Percentiles rank a stretch among this genome's conserved stretches.
phyloP scores from a whole-genome alignment of 2,888 invertebrate genomes.

The Microctonus aethiopoides region DNA sequence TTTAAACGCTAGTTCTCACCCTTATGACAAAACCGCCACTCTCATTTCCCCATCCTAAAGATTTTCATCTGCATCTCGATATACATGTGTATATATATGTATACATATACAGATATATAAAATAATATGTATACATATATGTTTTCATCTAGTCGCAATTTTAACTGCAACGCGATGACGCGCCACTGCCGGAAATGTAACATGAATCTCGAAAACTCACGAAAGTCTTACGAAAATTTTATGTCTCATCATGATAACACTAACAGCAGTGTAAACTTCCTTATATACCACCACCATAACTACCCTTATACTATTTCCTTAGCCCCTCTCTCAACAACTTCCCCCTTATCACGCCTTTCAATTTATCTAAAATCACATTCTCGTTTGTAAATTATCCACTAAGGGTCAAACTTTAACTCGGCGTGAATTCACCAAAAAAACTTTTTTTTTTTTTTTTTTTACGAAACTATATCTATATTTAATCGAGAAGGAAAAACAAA shows the following conservation, averaged over 20 bases:
- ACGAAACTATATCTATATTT: background rate
- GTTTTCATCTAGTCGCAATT: conserved; percentile 23
- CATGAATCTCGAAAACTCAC: conserved; percentile 17
- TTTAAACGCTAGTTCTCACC: conserved; percentile 31
- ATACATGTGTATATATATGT: too few relatives aligned
- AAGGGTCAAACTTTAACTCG: background rate
- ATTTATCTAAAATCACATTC: conserved; percentile 10
- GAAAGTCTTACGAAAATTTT: conserved; percentile 19
- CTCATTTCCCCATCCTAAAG: conserved; percentile 28
- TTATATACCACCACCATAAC: background rate
- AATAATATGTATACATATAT: background rate
- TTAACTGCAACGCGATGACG: conserved; percentile 7
- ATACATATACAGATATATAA: background rate
- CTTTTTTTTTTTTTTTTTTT: background rate
- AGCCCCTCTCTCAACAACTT: too few relatives aligned
- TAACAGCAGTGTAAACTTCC: conserved; percentile 13
- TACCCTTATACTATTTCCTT: background rate
- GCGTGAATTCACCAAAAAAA: background rate
- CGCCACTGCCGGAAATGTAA: background rate
- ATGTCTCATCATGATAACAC: conserved; percentile 13
- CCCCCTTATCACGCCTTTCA: conserved; percentile 3
- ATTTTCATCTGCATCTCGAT: background rate
- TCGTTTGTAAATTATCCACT: conserved; percentile 7
- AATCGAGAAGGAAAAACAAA: too few relatives aligned
- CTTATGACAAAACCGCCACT: background rate